phyloP scores from a whole-genome alignment of 2,797 vertebrate species.

The Eutrigla gurnardus region DNA sequence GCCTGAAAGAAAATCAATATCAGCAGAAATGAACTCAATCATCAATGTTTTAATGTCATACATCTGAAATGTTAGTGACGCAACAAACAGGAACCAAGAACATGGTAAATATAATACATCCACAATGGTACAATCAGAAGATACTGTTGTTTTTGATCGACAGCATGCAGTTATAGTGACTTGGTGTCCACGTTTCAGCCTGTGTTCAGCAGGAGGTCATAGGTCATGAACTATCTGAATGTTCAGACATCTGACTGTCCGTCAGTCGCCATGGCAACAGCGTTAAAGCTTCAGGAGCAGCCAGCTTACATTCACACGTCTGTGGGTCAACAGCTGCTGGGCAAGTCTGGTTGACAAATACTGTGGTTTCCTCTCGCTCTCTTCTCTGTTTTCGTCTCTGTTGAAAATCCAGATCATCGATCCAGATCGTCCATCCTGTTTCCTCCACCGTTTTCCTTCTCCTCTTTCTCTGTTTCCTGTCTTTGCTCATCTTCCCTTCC shows the following conservation, averaged over 20 bases:
- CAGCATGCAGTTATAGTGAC: constrained; percentile 50
- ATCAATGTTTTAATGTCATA: too few species aligned
- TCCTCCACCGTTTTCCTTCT: constrained; percentile 46
- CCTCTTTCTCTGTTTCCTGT: constrained; percentile 35
- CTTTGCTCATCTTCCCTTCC: constrained; percentile 25
- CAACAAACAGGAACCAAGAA: too few species aligned
- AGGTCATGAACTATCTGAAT: not conserved
- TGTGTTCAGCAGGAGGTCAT: constrained; percentile 6
- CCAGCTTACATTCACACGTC: constrained; percentile 35
- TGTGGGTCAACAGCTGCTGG: not conserved
- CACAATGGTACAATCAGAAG: constrained; percentile 22
- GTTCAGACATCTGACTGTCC: not conserved
- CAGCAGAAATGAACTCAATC: too few species aligned
- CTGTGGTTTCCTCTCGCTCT: not conserved
- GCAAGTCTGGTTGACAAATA: constrained; percentile 20
- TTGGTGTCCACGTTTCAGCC: constrained; percentile 5
- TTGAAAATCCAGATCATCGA: constrained; percentile 2
- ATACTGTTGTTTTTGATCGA: constrained; percentile 33
- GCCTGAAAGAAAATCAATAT: too few species aligned
- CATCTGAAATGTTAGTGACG: too few species aligned
- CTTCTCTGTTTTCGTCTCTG: constrained; percentile 7
- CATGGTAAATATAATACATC: constrained; percentile 4
- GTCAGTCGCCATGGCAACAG: not conserved
- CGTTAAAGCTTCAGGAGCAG: not conserved
- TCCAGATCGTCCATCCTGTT: constrained; percentile 16